Evolutionary conservation across 2,113 vertebrate genomes (phyloP), one percentile per base, ranked within the genome.

Genomic region (Xerus inauris): DNA sequence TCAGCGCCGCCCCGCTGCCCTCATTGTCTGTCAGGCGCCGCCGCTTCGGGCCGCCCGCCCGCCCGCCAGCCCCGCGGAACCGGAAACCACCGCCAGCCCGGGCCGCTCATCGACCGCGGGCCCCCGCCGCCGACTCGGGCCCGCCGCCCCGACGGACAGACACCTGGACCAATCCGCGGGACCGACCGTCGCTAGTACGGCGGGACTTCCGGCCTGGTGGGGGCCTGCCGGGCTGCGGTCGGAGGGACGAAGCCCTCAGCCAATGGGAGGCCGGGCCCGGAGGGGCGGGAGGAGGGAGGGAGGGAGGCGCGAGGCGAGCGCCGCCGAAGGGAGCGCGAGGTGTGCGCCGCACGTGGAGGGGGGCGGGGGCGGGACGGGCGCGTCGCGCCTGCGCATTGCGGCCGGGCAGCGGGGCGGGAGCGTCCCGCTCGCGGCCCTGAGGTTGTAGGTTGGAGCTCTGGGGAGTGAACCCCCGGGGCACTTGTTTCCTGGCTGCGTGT

Each of bases 201-300:
- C 90, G 90, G 95, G 92, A 88, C 92, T 98, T 98, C 97, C 97
- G 24, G 13, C 59, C 51, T 81, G 90, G 80, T n/a, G 90, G 92
- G 92, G 96, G 82, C 87, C 87, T 73, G 94, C 98, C 98, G 98
- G 98, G 98, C 98, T 97, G 97, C 97, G 98, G 85, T 98, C 98
- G 97, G 98, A 98, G 98, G 98, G 98, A 98, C 98, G 99, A 98
- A 98, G 98, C 98, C 96, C 82, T 24, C 84, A 38, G 93, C 98
- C 99, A 99, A 99, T 99, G 65, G 92, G 47, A 47, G 92, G 80
- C 95, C 94, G 94, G 96, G 95, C 65, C 89, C 28, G 65, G 97
- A 97, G 97, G 93, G 98, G 98, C 91, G 96, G 86, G 92, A 49
- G 94, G 89, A 94, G 92, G 95, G 92, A 87, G 90, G 81, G 84